Conservation (phyloP, 2,113 vertebrate species). For the Mandrillus leucophaeus region DNA sequence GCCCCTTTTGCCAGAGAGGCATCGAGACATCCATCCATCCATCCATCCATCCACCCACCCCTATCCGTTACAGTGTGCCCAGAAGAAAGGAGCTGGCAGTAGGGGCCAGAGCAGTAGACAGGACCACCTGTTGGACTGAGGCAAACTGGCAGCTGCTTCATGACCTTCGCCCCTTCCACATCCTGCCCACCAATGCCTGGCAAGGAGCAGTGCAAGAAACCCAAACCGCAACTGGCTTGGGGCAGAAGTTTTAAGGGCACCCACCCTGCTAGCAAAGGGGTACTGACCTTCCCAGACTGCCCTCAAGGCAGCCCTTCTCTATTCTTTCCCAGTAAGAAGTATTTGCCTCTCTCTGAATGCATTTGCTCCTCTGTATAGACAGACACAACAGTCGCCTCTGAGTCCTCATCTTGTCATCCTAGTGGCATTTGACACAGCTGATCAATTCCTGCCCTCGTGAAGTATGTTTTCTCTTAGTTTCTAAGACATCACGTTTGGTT, state of each 20-base stretch:
- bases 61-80: neutral
- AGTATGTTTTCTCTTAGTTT: neutral
- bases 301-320: neutral
- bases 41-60: neutral
- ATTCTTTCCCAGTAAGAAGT: neutral
- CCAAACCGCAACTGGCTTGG: neutral
- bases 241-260: neutral
- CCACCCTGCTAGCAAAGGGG: neutral
- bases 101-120: neutral
- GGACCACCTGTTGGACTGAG: neutral
- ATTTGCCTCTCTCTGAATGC: neutral
- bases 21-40: neutral
- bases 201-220: neutral
- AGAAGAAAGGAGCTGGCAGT: neutral
- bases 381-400: neutral
- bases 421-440: neutral
- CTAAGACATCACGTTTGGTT: neutral
- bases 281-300: neutral
- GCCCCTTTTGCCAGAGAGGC: neutral
- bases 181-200: neutral
- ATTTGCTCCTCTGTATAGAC: neutral
- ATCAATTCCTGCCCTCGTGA: neutral
- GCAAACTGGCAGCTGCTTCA: neutral
- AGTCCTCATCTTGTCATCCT: neutral
- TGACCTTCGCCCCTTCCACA: neutral